These are phyloP conservation scores for Boulengeromyrus knoepffleri DNA, from an alignment of 2,113 vertebrate genomes.

Conservation along the genomic window DNA sequence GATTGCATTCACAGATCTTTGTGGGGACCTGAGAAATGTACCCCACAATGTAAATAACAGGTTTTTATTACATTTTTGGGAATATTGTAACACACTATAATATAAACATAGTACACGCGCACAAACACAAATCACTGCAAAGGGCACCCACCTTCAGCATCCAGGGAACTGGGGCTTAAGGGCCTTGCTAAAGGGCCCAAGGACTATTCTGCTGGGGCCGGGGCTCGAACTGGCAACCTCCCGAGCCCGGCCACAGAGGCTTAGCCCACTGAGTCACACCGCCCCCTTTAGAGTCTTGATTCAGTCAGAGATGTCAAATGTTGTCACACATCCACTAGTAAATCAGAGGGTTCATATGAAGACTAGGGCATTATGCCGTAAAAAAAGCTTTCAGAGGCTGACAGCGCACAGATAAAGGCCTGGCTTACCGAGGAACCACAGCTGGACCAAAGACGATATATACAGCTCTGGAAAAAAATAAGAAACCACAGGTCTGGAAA, in stretches of 20 bases:
- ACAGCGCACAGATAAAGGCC: neutral
- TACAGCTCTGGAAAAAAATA: neutral
- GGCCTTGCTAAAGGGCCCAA: neutral
- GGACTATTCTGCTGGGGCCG: neutral
- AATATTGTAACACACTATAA: too few relatives aligned
- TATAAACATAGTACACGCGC: too few relatives aligned
- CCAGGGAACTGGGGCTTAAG: neutral
- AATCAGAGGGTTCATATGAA: neutral
- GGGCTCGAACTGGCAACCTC: neutral
- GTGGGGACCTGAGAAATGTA: too few relatives aligned
- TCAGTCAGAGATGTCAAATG: neutral
- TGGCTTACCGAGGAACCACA: neutral
- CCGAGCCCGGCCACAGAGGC: neutral
- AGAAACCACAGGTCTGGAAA: too few relatives aligned
- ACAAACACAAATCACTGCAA: neutral
- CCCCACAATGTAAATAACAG: too few relatives aligned
- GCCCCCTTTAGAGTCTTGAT: neutral
- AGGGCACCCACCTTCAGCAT: neutral
- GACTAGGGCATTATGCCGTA: neutral
- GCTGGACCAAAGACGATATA: neutral
- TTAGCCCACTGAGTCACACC: neutral
- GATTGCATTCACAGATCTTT: too few relatives aligned
- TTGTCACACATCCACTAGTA: neutral
- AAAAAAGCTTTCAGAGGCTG: neutral
- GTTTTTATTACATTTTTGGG: too few relatives aligned